These are phyloP conservation scores for Bombus difficillimus DNA, from an alignment of 1,140 invertebrate genomes.

Conservation along the genomic window DNA sequence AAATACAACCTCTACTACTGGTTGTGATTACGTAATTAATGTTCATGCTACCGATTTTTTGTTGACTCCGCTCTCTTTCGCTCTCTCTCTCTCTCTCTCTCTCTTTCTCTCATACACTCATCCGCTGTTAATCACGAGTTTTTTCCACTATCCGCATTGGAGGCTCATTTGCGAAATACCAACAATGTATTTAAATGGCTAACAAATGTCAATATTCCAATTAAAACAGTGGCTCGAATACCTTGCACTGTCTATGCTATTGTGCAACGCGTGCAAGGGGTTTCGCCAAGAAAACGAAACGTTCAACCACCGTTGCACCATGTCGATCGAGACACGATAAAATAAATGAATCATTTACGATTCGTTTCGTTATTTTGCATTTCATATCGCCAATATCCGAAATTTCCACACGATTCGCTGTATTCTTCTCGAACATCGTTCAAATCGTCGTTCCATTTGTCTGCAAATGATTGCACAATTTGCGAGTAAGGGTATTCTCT, in stretches of 20 bases:
- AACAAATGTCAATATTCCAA: too few species aligned
- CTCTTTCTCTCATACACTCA: too few species aligned
- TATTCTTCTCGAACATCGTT: background rate
- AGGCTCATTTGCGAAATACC: too few species aligned
- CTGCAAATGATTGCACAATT: background rate
- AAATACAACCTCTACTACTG: too few species aligned
- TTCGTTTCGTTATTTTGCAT: background rate
- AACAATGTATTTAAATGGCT: too few species aligned
- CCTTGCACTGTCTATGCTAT: background rate
- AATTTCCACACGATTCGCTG: background rate
- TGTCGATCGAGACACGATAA: background rate
- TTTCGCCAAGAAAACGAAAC: constrained; percentile 16
- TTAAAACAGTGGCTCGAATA: background rate
- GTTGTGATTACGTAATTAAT: too few species aligned
- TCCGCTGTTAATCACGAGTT: too few species aligned
- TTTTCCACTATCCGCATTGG: too few species aligned
- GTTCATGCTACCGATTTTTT: too few species aligned
- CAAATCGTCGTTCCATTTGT: too few species aligned
- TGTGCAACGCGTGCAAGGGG: background rate
- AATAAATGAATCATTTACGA: background rate
- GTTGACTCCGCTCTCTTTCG: too few species aligned
- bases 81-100: too few species aligned
- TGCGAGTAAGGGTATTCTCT: background rate
- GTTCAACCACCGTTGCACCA: background rate
- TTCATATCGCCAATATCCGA: background rate